Evolutionary conservation across 1,140 invertebrate species (phyloP).

Genomic region (Pachypeltis micranthus): DNA sequence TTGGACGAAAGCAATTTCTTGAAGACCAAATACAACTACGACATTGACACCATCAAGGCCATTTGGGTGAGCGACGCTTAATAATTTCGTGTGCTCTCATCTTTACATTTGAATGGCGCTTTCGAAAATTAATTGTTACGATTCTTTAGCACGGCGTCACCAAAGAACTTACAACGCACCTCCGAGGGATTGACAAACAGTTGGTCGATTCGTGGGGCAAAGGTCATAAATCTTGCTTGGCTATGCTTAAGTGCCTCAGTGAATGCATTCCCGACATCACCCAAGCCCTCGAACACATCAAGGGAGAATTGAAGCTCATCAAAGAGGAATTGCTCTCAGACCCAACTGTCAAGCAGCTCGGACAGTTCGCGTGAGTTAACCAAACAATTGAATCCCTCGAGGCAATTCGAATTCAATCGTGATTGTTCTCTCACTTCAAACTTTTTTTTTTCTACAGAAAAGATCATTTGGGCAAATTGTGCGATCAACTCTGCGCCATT

Average conservation of each 20-base stretch:
- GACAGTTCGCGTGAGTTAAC: conserved; percentile 49
- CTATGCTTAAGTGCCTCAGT: background rate
- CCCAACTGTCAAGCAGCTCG: conserved; percentile 48
- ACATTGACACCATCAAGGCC: conserved; percentile 48
- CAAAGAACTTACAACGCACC: no score
- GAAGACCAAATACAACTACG: conserved; percentile 48
- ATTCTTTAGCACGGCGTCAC: no score
- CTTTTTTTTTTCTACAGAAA: conserved; percentile 21
- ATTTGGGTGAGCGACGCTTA: conserved; percentile 43
- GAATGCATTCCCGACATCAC: background rate
- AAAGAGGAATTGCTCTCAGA: conserved; percentile 51
- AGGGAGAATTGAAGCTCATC: conserved; percentile 44
- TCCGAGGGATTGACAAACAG: background rate
- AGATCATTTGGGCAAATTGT: conserved; percentile 3
- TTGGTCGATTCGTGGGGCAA: background rate
- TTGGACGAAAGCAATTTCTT: conserved; percentile 53
- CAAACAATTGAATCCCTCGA: no score
- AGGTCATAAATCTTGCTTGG: background rate
- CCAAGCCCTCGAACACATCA: background rate
- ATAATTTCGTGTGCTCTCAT: no score
- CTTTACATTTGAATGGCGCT: no score
- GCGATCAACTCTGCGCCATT: conserved; percentile 5
- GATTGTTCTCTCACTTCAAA: no score
- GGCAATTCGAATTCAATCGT: no score
- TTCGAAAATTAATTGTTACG: no score